Evolutionary conservation across 2,888 invertebrate genomes (phyloP).

Genomic region (Drosophila multiciliata): DNA sequence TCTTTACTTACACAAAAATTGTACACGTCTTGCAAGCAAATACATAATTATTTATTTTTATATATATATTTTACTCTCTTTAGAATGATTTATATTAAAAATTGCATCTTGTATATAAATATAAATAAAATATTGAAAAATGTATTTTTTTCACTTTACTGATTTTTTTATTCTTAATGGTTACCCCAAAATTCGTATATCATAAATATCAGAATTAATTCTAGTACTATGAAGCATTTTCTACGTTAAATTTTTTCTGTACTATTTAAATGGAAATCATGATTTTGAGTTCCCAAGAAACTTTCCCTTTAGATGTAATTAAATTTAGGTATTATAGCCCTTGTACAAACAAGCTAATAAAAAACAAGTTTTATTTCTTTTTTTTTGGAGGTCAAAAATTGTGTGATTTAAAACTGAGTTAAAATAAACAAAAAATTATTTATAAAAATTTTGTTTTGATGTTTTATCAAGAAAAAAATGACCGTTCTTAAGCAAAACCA

Average conservation of each 20-base stretch:
- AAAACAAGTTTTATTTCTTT: neutral
- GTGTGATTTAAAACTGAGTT: neutral
- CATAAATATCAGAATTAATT: neutral
- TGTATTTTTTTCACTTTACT: neutral
- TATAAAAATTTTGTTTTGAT: neutral
- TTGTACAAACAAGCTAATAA: neutral
- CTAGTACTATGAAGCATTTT: neutral
- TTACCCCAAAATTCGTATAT: neutral
- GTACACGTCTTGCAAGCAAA: fast-evolving
- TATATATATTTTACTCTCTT: neutral
- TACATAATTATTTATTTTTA: neutral
- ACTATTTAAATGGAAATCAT: neutral
- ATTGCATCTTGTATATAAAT: neutral
- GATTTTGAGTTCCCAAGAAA: neutral
- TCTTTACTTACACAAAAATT: neutral
- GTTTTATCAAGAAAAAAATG: neutral
- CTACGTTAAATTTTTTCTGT: neutral
- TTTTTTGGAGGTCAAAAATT: neutral
- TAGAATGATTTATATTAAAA: neutral
- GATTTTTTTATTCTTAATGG: neutral
- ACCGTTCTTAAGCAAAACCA: neutral
- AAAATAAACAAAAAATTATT: neutral
- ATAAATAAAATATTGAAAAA: neutral
- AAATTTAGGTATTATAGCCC: neutral
- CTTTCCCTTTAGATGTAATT: neutral